phyloP scores from a whole-genome alignment of 2,797 vertebrate species.

The Manis crassicaudata region DNA sequence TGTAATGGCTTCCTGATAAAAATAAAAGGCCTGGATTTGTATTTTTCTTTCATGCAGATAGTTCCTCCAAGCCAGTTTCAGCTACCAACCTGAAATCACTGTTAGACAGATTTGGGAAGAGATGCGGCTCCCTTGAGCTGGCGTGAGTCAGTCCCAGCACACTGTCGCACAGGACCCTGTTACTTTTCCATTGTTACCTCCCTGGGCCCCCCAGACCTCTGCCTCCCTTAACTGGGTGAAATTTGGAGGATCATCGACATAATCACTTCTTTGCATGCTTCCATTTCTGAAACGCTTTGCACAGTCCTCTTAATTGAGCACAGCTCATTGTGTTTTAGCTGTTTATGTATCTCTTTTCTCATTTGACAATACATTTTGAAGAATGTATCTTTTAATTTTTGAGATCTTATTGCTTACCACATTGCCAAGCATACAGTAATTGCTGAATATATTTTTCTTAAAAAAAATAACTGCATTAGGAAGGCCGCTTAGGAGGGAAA shows the following conservation, averaged over 20 bases:
- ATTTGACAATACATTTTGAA: neutral
- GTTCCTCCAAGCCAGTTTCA: neutral
- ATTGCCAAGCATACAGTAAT: neutral
- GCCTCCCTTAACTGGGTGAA: neutral
- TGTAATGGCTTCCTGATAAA: neutral
- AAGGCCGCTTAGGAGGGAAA: neutral
- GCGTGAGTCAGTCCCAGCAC: neutral
- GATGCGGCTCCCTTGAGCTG: neutral
- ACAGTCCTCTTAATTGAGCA: neutral
- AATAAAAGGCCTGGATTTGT: neutral
- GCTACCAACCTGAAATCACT: neutral
- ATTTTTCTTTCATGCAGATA: neutral
- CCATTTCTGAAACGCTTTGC: neutral
- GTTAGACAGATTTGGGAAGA: neutral
- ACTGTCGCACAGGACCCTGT: neutral
- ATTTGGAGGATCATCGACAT: neutral
- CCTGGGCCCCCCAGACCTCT: neutral
- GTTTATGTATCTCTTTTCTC: neutral
- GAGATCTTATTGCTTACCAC: neutral
- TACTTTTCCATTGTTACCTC: neutral
- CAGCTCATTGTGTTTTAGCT: neutral
- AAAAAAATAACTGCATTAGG: neutral
- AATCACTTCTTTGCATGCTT: neutral
- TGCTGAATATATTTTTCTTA: neutral
- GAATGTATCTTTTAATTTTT: constrained; percentile 6